Conservation (phyloP, 2,113 vertebrate genomes). For the Dipodomys stephensi region DNA sequence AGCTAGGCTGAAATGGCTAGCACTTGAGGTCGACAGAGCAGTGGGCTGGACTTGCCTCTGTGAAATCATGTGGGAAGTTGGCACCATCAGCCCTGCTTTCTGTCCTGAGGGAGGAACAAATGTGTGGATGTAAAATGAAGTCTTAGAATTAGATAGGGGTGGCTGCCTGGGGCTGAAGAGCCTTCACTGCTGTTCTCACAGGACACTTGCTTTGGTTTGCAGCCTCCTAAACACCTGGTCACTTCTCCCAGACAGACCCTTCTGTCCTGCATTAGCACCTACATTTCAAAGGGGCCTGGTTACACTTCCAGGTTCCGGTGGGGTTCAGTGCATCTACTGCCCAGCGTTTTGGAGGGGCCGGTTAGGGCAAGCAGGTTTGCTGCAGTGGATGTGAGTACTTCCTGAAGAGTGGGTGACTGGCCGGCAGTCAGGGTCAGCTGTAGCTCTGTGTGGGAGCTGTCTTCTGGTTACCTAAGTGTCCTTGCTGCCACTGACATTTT, state of each 20-base stretch:
- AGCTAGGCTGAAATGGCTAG: not conserved
- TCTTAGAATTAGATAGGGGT: not conserved
- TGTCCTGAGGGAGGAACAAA: no score
- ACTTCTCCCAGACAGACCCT: not conserved
- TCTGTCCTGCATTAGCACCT: not conserved
- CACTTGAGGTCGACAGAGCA: not conserved
- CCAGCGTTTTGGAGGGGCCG: not conserved
- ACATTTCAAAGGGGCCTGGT: not conserved
- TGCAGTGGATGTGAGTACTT: not conserved
- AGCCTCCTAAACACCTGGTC: not conserved
- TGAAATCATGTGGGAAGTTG: not conserved
- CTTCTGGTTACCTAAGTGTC: constrained; percentile 55
- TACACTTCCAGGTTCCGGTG: fast-evolving
- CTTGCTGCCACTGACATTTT: constrained; percentile 83
- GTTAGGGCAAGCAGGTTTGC: not conserved
- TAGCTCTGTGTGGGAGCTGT: not conserved
- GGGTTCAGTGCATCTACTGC: not conserved
- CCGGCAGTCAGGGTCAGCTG: not conserved
- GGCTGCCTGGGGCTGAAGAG: not conserved
- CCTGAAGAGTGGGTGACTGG: not conserved
- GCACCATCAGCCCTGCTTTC: no score
- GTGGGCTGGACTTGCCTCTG: not conserved
- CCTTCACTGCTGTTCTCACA: fast-evolving
- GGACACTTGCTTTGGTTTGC: not conserved
- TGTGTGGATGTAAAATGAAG: no score